A percentile compares a stretch with the other conserved stretches of the same genome.
phyloP scores from a whole-genome alignment of 1,140 invertebrate genomes.

The Nephila pilipes region DNA sequence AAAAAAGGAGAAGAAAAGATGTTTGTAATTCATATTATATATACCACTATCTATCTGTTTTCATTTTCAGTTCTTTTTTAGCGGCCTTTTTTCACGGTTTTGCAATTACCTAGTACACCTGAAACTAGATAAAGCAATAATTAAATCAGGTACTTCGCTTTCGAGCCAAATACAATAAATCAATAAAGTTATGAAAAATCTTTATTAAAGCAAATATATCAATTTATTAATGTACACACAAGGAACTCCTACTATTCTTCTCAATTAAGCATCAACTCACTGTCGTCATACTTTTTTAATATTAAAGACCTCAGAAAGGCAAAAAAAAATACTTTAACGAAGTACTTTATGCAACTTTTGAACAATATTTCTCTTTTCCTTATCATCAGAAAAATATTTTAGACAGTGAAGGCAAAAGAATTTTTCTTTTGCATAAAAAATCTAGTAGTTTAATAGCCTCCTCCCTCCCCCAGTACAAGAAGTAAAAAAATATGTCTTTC shows the following conservation, averaged over 20 bases:
- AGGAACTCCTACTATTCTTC: background rate
- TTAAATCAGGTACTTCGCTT: background rate
- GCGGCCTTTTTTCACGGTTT: background rate
- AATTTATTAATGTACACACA: constrained; percentile 14
- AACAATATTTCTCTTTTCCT: background rate
- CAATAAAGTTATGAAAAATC: background rate
- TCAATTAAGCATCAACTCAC: background rate
- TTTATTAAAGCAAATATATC: background rate
- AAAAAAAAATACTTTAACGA: background rate
- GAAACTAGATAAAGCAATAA: constrained; percentile 6
- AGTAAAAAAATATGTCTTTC: background rate
- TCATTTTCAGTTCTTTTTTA: background rate
- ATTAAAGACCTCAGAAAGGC: background rate
- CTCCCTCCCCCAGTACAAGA: too few species aligned
- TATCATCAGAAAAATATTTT: background rate
- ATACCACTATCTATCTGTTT: background rate
- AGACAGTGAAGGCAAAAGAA: background rate
- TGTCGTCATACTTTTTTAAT: background rate
- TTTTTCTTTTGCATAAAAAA: background rate
- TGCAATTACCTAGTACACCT: background rate
- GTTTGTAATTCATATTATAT: background rate
- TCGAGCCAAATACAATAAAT: background rate
- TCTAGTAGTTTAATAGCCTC: background rate
- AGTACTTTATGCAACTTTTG: background rate
- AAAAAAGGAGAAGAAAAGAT: background rate